These are phyloP conservation scores for Colletes gigas DNA, from an alignment of 1,140 invertebrate genomes.

Conservation along the genomic window DNA sequence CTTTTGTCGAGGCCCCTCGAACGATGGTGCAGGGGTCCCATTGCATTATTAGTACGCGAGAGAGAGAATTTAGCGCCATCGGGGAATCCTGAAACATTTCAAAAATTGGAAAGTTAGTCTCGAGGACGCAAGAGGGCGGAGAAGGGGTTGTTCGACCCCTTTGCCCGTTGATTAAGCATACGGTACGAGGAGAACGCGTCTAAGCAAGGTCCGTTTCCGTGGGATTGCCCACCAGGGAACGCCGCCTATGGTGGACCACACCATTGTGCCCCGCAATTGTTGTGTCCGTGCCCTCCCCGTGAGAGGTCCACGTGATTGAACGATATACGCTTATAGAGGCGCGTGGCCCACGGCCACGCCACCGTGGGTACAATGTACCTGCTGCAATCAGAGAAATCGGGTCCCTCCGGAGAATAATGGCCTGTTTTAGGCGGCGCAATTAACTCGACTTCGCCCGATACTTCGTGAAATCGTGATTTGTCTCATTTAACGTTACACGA, in stretches of 20 bases:
- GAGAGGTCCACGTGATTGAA: constrained; percentile 57
- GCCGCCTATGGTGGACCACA: constrained; percentile 12
- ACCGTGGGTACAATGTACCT: constrained; percentile 47
- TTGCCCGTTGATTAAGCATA: constrained; percentile 33
- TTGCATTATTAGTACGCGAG: too few relatives aligned
- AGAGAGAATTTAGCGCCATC: too few relatives aligned
- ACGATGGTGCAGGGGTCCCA: too few relatives aligned
- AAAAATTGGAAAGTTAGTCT: background rate
- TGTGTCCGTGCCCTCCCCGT: constrained; percentile 28
- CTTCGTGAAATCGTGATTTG: constrained; percentile 29
- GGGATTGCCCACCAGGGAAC: constrained; percentile 43
- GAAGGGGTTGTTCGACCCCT: background rate
- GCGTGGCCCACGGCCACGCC: constrained; percentile 61
- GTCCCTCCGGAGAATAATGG: constrained; percentile 51
- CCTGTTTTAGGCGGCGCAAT: constrained; percentile 63
- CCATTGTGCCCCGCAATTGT: constrained; percentile 49
- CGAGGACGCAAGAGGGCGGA: background rate
- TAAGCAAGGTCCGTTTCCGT: constrained; percentile 28
- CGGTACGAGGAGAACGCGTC: constrained; percentile 30
- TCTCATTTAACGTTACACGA: constrained; percentile 12
- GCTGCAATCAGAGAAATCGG: constrained; percentile 58
- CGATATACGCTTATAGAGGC: constrained; percentile 52
- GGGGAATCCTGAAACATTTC: too few relatives aligned
- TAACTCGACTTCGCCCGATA: constrained; percentile 39
- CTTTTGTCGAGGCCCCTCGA: background rate